These are phyloP conservation scores for Oncorhynchus kisutch DNA, from an alignment of 2,113 vertebrate species.

Conservation along the genomic window DNA sequence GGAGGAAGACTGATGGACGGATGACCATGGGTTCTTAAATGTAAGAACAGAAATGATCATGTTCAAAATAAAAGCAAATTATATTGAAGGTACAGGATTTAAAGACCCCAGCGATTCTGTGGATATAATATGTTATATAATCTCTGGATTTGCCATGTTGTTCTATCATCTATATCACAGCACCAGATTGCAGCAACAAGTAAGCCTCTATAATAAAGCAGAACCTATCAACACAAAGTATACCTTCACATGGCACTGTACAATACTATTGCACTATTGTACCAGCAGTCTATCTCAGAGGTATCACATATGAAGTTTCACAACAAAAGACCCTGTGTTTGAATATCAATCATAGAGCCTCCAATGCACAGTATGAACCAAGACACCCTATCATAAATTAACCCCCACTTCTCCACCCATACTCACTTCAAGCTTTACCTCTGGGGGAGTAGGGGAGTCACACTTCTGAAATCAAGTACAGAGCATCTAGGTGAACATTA, in stretches of 20 bases:
- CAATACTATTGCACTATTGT: too few species aligned
- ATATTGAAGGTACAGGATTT: background rate
- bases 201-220: too few species aligned
- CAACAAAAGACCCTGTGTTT: too few species aligned
- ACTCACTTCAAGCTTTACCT: constrained; percentile 44
- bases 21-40: background rate
- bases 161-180: too few species aligned
- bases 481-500: constrained; percentile 37
- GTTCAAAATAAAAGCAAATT: background rate
- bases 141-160: too few species aligned
- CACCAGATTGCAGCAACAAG: too few species aligned
- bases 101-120: background rate
- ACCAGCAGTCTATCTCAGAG: too few species aligned
- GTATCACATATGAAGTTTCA: too few species aligned
- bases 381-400: constrained; percentile 4
- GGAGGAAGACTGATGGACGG: background rate
- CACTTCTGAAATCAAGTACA: constrained; percentile 46
- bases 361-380: background rate
- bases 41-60: background rate
- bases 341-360: background rate
- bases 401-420: constrained; percentile 13
- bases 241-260: too few species aligned
- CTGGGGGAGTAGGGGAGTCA: constrained; percentile 37
- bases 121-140: too few species aligned
- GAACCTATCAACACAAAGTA: too few species aligned